Percentiles rank a stretch among this genome's conserved stretches.
These are phyloP conservation scores for Cacatua alba DNA, from an alignment of 2,113 vertebrate species.

Conservation along the genomic window DNA sequence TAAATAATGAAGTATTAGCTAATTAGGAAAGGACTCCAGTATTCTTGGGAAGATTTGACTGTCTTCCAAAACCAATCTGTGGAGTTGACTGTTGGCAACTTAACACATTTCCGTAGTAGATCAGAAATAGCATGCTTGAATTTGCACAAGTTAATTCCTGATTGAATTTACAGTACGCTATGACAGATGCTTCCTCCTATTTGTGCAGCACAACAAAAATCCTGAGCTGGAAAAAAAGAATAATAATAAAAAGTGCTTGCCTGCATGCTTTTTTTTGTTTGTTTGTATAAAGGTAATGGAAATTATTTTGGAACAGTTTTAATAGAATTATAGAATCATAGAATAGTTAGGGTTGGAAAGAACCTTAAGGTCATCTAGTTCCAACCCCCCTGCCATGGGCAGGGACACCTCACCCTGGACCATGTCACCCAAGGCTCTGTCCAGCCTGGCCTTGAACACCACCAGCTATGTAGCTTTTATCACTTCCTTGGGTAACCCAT, in stretches of 20 bases:
- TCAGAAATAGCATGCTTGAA: constrained; percentile 29
- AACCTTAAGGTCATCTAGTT: background rate
- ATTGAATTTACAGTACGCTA: background rate
- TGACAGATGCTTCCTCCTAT: constrained; percentile 37
- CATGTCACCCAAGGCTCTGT: background rate
- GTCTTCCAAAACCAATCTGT: background rate
- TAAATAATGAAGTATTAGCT: background rate
- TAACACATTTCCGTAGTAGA: background rate
- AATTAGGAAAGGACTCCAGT: background rate
- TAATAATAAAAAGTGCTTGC: background rate
- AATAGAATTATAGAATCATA: background rate
- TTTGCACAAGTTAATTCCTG: background rate
- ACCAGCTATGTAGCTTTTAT: background rate
- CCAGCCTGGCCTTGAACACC: background rate
- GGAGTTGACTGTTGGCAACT: background rate
- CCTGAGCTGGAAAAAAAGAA: background rate
- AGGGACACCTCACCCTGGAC: background rate
- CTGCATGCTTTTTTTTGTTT: background rate
- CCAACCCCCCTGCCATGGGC: background rate
- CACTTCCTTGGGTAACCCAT: background rate
- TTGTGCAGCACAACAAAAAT: background rate
- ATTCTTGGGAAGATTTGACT: background rate
- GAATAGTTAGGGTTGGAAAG: background rate
- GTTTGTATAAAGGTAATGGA: background rate
- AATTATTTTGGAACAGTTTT: background rate